Base-by-base conservation (phyloP, 2,797 vertebrate species). In the Gambusia yucatana region DNA sequence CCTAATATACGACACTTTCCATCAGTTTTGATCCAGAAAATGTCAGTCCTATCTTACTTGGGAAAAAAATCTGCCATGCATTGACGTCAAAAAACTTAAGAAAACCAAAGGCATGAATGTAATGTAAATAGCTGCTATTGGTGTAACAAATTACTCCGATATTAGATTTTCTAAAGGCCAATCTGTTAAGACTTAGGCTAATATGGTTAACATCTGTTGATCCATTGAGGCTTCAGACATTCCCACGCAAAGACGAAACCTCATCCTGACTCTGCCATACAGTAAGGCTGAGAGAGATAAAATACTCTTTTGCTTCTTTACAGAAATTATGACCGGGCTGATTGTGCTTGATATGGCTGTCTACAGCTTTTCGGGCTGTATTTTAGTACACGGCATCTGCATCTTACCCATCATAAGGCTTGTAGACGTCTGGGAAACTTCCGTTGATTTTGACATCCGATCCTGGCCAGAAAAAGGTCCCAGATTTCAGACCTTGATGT, bases 391-490 rank as follows among this genome's bases (percentile, higher is more conserved):
- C 41, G 2, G 10, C 1, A 41, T 25, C 20, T 46, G 8, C 55
- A 33, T 14, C 86, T 72, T 82, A 97, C 96, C 95, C 90, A 0
- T 96, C 2, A 33, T 92, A 97, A 0, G 82, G 82, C 43, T 7
- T 10, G 82, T 94, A 91, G 55, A 95, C 80, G 83, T 96, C 28
- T 1, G 96, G 96, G 33, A 80, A 95, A 63, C 92, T 95, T 41
- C 93, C 95, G 3, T 95, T 96, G 83, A 96, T 90, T 75, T 93
- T 82, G 47, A 96, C 96, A 0, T 97, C 96, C 1, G 96, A 96
- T 43, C 96, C 96, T 0, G 96, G 96, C 96, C 96, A 97, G 87
- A 96, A 97, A 83, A 91, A 96, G 0, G 96, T 96, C 11, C 95
- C 96, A 0, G 96, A 84, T 82, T 92, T 95, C 76, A 96, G 89